Evolutionary conservation across 1,140 invertebrate species (phyloP), one percentile per base, ranked within the genome.

Genomic region (Thaumetopoea pityocampa): DNA sequence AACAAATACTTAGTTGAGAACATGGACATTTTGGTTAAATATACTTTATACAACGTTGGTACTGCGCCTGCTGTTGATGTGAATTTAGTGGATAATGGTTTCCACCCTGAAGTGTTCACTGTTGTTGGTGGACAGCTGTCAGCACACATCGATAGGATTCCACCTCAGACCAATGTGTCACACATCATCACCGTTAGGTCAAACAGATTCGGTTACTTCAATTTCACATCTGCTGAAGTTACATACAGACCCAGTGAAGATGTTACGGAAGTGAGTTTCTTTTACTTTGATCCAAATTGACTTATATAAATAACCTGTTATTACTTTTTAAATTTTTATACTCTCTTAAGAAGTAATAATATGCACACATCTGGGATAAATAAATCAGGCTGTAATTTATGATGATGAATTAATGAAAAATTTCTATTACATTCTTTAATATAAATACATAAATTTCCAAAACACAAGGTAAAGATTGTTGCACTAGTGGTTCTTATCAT

Each of bases 1-100:
- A 99, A 99, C 67, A 97, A 95, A 86, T 99, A 98, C 78, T 86
- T 99, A 33, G 97, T 99, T n/a, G 97, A 99, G 88, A 93, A 94
- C 69, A 96, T 96, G 91, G 98, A 99, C 79, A 92, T 99, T 59
- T 89, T 99, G 56, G 92, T 99, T 22, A 96, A 98, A 87, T 96
- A 96, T 61, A 93, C 93, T 9, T 85, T 96, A 28, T 93, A 91
- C 73, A 96, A 96, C 76, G 90, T 95, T 49, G 94, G 95, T 16
- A 92, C 88, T 40, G 93, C 93, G 48, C 92, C 96, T 52, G 97
- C 97, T 12, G 89, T 94, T 9, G 92, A 96, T 84, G 94, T 99
- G 6, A 90, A 93, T 62, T 88, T 99, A 20, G 91, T 90, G 22
- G 97, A 99, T 71, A 91, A 92, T 40, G 93, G 94, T 36, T 98